Percentiles rank a stretch among this genome's conserved stretches.
Conservation (phyloP, 2,888 invertebrate species). For the Tetranychus piercei region DNA sequence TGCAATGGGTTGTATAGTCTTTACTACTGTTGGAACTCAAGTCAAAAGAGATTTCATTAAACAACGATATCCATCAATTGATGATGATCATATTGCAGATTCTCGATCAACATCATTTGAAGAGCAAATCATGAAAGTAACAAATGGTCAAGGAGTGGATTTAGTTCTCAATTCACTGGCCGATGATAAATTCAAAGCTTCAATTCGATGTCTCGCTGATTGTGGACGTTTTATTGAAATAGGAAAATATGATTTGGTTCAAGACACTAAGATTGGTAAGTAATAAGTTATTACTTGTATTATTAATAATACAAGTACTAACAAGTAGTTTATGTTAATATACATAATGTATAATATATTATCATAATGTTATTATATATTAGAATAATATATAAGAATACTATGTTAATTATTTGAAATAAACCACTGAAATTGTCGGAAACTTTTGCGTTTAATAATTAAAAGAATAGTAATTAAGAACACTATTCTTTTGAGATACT, state of each 20-base stretch:
- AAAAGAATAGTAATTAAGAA: no score
- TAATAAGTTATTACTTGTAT: no score
- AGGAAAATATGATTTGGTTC: slow-evolving; percentile 39
- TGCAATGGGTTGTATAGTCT: slow-evolving; percentile 34
- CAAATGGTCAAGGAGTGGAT: slow-evolving; percentile 37
- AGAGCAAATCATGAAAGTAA: slow-evolving; percentile 34
- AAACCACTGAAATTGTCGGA: no score
- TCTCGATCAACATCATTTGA: slow-evolving; percentile 35
- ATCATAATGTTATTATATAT: no score
- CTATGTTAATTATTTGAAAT: no score
- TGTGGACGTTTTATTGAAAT: slow-evolving; percentile 41
- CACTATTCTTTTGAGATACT: neutral
- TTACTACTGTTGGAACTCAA: slow-evolving; percentile 36
- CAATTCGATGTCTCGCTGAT: slow-evolving; percentile 36
- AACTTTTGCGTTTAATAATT: no score
- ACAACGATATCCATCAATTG: slow-evolving; percentile 35
- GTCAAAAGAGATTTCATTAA: slow-evolving; percentile 32
- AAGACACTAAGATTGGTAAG: slow-evolving; percentile 44
- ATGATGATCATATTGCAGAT: slow-evolving; percentile 35
- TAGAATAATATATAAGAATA: no score
- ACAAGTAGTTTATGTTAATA: no score
- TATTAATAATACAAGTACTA: no score
- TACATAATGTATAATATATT: no score
- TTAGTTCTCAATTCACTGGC: slow-evolving; percentile 39
- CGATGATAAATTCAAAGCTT: slow-evolving; percentile 39